Evolutionary conservation across 2,888 invertebrate genomes (phyloP), one percentile per base, ranked within the genome.

Genomic region (Chirona hameri): DNA sequence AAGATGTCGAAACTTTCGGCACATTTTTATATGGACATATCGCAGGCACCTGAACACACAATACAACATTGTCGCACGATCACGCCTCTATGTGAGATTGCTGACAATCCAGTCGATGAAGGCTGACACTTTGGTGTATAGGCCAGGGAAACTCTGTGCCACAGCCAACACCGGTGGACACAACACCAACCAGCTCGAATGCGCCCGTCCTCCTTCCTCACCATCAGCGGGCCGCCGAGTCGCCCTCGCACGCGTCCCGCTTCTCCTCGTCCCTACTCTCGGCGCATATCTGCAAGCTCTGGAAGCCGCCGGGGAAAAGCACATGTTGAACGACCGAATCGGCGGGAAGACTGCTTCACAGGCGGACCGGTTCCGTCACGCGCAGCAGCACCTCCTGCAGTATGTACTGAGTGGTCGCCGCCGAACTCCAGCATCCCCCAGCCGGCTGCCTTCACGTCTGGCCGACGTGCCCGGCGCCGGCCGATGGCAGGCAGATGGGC

Each of bases 401-500:
- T 3, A 79, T 24, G 52, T 79, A n/a, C 27, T 12, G 79, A 46
- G 3, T 15, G n/a, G 52, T 27, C 52, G 79, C 79, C 79, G n/a
- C 24, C 27, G 79, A 79, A 79, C 52, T 79, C 52, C 27, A 79
- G 79, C n/a, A 14, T 12, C 1, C 79, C 79, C 79, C 79, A 79
- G 79, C 79, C 79, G 79, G 79, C 79, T 27, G 29, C 29, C n/a
- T 48, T n/a, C 27, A 79, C 79, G 48, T 27, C n/a, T 2, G n/a
- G 27, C 52, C 79, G 14, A 7, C 9, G 14, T 27, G 93, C 85
- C 97, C 90, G 82, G 95, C 95, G 87, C 96, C 95, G 46, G 93
- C 92, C 57, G 94, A 94, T 1, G 96, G 96, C 84, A 97, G 89
- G 88, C 96, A 97, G 86, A 97, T 95, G 0, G 96, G 96, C 46